These are phyloP conservation scores for Capitulum mitella DNA, from an alignment of 2,888 invertebrate species.

Conservation along the genomic window DNA sequence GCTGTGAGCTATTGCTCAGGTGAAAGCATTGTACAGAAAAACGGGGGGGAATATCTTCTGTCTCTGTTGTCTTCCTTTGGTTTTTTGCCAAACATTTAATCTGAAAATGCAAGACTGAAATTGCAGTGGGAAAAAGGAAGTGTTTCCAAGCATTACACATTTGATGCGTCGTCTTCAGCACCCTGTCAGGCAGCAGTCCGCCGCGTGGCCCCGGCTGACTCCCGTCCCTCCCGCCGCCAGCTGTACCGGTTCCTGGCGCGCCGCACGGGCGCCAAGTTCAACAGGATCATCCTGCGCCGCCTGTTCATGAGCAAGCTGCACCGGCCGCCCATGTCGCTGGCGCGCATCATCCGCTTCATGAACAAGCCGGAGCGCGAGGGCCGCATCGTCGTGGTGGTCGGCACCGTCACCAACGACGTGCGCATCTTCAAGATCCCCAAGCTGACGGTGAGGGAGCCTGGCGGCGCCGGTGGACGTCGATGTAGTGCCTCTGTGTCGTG, in stretches of 20 bases:
- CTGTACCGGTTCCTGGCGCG: conserved; percentile 95
- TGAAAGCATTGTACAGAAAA: too few species aligned
- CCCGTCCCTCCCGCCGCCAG: conserved; percentile 47
- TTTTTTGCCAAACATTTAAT: too few species aligned
- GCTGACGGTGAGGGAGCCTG: conserved; percentile 68
- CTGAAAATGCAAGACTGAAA: too few species aligned
- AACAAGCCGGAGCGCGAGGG: conserved; percentile 77
- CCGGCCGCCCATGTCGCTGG: conserved; percentile 86
- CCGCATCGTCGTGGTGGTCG: conserved; percentile 86
- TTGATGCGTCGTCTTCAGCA: too few species aligned
- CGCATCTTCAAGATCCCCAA: conserved; percentile 88
- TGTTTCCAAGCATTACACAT: too few species aligned
- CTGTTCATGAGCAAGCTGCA: conserved; percentile 97
- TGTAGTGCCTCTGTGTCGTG: too few species aligned
- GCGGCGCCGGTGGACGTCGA: too few species aligned
- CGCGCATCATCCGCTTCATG: conserved; percentile 78
- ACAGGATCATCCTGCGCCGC: conserved; percentile 84
- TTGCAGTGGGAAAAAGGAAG: too few species aligned
- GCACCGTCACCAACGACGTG: conserved; percentile 89
- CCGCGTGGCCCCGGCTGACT: not conserved
- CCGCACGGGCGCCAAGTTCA: conserved; percentile 93
- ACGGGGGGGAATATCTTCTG: too few species aligned
- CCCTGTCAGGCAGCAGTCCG: too few species aligned
- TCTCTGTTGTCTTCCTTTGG: too few species aligned
- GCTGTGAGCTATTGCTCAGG: too few species aligned